These are phyloP conservation scores for Aspiorhynchus laticeps DNA, from an alignment of 2,113 vertebrate species.

Conservation along the genomic window DNA sequence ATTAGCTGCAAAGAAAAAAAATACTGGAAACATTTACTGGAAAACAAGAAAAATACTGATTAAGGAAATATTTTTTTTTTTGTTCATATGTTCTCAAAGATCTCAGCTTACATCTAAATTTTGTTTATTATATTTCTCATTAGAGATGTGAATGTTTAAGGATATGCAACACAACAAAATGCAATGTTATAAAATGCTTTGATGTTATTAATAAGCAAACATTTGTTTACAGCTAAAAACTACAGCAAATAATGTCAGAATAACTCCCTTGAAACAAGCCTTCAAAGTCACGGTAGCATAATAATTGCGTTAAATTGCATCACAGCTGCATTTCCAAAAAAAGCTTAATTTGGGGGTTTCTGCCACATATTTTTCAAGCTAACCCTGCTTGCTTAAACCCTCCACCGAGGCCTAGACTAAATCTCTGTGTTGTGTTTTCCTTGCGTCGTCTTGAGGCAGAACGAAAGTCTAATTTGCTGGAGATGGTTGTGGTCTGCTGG, in stretches of 20 bases:
- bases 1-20: too few species aligned
- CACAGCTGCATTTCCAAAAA: constrained; percentile 12
- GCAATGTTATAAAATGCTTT: background rate
- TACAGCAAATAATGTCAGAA: constrained; percentile 19
- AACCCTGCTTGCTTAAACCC: background rate
- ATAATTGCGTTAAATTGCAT: constrained; percentile 43
- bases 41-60: too few species aligned
- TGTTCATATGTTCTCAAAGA: background rate
- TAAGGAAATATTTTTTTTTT: too few species aligned
- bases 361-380: background rate
- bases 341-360: background rate
- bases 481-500: constrained; percentile 65
- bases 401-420: constrained; percentile 7
- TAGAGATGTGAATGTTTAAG: background rate
- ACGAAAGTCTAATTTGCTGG: constrained; percentile 64
- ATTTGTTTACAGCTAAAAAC: background rate
- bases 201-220: constrained; percentile 6
- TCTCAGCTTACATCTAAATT: background rate
- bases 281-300: background rate
- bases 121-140: background rate
- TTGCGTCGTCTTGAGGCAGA: constrained; percentile 9
- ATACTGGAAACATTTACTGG: too few species aligned
- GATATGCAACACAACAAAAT: background rate
- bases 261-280: constrained; percentile 20
- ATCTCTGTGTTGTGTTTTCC: constrained; percentile 3